A percentile compares a stretch with the other conserved stretches of the same genome.
Evolutionary conservation across 64 coral and sea anemone genomes (phyloP).

Genomic region (Actinia tenebrosa): DNA sequence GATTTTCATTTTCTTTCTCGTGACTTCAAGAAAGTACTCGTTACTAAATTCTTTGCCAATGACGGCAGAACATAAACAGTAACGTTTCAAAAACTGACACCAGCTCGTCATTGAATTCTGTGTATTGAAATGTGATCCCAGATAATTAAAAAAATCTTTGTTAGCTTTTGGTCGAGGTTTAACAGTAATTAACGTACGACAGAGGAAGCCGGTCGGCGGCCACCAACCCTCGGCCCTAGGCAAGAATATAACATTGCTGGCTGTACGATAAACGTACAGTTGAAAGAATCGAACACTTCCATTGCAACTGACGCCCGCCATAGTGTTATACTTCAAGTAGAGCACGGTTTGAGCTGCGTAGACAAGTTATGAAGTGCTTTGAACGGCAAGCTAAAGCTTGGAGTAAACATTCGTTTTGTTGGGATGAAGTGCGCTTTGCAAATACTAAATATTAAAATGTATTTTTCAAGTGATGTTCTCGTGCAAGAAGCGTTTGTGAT

Average conservation of each 20-base stretch:
- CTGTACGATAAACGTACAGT: neutral
- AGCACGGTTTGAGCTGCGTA: neutral
- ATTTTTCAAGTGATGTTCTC: neutral
- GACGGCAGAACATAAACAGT: slow-evolving; percentile 28
- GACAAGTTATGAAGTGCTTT: neutral
- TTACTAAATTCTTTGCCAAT: slow-evolving; percentile 31
- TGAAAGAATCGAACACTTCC: neutral
- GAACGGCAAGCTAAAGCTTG: slow-evolving; percentile 11
- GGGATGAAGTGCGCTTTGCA: slow-evolving; percentile 36
- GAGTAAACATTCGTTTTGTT: slow-evolving; percentile 42
- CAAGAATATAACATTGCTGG: slow-evolving; percentile 12
- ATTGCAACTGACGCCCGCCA: neutral
- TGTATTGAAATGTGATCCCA: slow-evolving; percentile 80
- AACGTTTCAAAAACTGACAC: slow-evolving; percentile 20
- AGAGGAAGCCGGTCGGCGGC: slow-evolving; percentile 59
- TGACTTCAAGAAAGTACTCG: slow-evolving; percentile 13
- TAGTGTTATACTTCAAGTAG: neutral
- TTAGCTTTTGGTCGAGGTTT: slow-evolving; percentile 92
- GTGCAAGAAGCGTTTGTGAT: slow-evolving; percentile 13
- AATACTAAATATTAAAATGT: slow-evolving; percentile 64
- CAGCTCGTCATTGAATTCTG: slow-evolving; percentile 27
- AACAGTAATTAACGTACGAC: slow-evolving; percentile 85
- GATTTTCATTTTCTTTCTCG: slow-evolving; percentile 9
- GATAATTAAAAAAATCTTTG: slow-evolving; percentile 99
- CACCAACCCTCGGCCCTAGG: slow-evolving; percentile 31